Evolutionary conservation across 2,888 invertebrate genomes (phyloP).

Genomic region (Mythimna pallens): DNA sequence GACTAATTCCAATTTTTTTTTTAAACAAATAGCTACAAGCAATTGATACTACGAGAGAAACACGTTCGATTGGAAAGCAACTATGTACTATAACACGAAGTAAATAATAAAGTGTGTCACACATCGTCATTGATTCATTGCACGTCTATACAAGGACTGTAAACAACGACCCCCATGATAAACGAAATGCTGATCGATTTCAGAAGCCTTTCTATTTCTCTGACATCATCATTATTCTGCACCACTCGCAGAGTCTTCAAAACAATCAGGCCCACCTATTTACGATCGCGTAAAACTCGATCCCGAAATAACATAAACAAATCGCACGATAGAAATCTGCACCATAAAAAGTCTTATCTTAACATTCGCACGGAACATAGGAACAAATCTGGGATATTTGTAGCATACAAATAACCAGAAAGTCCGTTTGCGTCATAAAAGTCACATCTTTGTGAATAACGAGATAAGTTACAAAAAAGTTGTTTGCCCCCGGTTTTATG

Average conservation of each 20-base stretch:
- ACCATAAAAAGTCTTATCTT: conserved; percentile 70
- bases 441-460: conserved; percentile 87
- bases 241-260: conserved; percentile 18
- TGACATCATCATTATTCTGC: conserved; percentile 12
- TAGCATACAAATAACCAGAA: conserved; percentile 83
- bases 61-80: too few species aligned
- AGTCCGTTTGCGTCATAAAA: conserved; percentile 85
- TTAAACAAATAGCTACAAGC: too few species aligned
- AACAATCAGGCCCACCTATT: conserved; percentile 52
- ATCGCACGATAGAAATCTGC: conserved; percentile 69
- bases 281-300: conserved; percentile 56
- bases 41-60: too few species aligned
- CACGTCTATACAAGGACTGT: neutral
- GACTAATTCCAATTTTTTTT: too few species aligned
- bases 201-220: neutral
- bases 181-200: neutral
- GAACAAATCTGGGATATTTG: conserved; percentile 79
- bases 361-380: conserved; percentile 66
- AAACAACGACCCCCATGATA: neutral
- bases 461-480: conserved; percentile 86
- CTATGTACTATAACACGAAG: neutral
- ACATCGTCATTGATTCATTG: neutral
- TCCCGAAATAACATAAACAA: conserved; percentile 65
- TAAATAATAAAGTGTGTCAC: neutral
- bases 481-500: conserved; percentile 80